Conservation (phyloP, 2,888 invertebrate species). For the Pachliopta kotzebuea region DNA sequence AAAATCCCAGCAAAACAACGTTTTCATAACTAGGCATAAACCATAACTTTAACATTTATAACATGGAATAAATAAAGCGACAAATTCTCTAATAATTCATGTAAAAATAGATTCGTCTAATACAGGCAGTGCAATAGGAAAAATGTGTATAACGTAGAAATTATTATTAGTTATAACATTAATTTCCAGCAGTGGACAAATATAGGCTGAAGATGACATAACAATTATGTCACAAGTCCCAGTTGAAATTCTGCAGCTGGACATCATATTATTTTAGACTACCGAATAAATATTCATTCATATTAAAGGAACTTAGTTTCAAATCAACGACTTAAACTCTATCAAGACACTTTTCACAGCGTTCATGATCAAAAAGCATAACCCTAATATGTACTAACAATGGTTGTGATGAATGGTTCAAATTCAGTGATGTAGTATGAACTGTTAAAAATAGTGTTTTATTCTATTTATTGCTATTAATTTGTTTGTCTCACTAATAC, state of each 20-base stretch:
- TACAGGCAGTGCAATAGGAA: neutral
- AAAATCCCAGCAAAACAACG: neutral
- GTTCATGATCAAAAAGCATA: neutral
- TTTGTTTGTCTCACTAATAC: constrained; percentile 58
- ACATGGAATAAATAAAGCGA: neutral
- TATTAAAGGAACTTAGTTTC: no score
- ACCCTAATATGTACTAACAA: neutral
- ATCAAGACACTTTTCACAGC: no score
- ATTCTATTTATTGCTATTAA: constrained; percentile 55
- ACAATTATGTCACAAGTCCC: neutral
- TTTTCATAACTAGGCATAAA: neutral
- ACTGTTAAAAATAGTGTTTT: neutral
- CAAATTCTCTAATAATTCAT: neutral
- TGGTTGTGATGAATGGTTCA: neutral
- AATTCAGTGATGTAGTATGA: neutral
- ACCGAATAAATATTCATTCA: no score
- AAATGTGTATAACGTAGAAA: neutral
- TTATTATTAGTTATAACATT: no score
- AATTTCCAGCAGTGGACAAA: no score
- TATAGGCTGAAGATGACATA: neutral
- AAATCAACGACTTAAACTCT: no score
- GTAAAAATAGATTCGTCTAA: neutral
- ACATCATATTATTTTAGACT: no score
- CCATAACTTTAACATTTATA: neutral
- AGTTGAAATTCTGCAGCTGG: no score